Conservation (phyloP, 2,797 vertebrate genomes). For the Champsocephalus gunnari region DNA sequence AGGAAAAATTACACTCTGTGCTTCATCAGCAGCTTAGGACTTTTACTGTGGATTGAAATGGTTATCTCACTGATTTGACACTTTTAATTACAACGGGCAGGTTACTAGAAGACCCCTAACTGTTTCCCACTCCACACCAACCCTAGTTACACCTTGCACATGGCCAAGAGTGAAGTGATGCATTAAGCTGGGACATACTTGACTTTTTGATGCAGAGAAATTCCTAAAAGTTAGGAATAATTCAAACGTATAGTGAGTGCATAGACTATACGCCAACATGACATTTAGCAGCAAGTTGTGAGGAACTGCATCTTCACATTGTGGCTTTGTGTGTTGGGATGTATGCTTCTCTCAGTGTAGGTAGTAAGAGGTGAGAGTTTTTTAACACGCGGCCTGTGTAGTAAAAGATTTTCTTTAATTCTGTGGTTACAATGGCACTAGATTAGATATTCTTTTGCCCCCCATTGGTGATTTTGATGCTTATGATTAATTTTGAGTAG, state of each 20-base stretch:
- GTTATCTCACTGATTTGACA: slow-evolving; percentile 4
- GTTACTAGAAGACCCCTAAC: neutral
- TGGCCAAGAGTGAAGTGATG: neutral
- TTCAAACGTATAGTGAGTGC: neutral
- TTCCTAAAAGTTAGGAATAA: neutral
- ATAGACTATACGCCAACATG: neutral
- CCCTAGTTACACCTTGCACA: neutral
- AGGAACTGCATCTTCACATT: neutral
- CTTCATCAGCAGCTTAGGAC: slow-evolving; percentile 2
- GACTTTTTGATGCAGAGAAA: neutral
- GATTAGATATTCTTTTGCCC: neutral
- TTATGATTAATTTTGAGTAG: neutral
- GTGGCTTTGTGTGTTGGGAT: slow-evolving; percentile 1
- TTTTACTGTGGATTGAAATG: neutral
- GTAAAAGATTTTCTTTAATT: slow-evolving; percentile 6
- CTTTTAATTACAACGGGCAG: slow-evolving; percentile 9
- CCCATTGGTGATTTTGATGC: neutral
- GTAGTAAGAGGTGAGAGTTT: neutral
- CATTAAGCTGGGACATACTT: neutral
- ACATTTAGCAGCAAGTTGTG: neutral
- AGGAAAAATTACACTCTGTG: neutral
- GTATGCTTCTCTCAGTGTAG: neutral
- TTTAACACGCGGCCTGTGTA: slow-evolving; percentile 26
- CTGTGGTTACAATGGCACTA: slow-evolving; percentile 19
- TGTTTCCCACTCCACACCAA: neutral